Conservation (phyloP, 2,797 vertebrate genomes). For the Coregonus sp. region DNA sequence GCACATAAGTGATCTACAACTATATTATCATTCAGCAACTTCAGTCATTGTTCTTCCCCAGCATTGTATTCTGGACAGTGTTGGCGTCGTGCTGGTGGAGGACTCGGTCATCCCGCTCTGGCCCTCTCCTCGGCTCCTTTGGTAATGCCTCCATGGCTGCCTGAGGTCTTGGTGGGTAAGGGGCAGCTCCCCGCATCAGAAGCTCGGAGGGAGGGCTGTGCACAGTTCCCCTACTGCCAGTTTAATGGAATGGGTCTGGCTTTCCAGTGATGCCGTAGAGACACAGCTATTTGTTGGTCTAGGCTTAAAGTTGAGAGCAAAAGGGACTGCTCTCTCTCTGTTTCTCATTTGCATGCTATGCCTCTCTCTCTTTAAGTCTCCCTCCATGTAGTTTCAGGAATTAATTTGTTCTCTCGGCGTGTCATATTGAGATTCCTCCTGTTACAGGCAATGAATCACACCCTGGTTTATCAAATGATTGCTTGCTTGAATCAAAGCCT, state of each 20-base stretch:
- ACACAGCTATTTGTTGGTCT: slow-evolving; percentile 49
- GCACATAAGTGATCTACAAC: slow-evolving; percentile 15
- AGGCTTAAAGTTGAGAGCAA: slow-evolving; percentile 44
- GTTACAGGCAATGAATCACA: too few species aligned
- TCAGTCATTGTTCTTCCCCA: slow-evolving; percentile 12
- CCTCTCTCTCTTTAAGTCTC: background rate
- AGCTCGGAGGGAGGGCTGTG: slow-evolving; percentile 53
- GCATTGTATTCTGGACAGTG: slow-evolving; percentile 2
- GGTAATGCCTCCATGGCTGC: slow-evolving; percentile 15
- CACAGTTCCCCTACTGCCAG: slow-evolving; percentile 60
- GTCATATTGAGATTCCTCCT: background rate
- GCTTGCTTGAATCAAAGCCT: background rate
- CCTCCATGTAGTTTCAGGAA: background rate
- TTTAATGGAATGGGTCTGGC: slow-evolving; percentile 65
- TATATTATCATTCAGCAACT: slow-evolving; percentile 22
- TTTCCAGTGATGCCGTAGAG: slow-evolving; percentile 51
- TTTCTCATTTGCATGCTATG: background rate
- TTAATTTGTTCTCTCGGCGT: background rate
- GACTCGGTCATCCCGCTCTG: background rate
- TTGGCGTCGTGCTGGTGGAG: background rate
- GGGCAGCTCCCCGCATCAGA: slow-evolving; percentile 48
- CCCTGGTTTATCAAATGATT: background rate
- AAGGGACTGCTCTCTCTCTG: background rate
- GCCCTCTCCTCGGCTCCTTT: background rate
- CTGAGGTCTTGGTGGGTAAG: slow-evolving; percentile 41